Evolutionary conservation across 2,113 vertebrate genomes (phyloP).

Genomic region (Callipepla squamata): DNA sequence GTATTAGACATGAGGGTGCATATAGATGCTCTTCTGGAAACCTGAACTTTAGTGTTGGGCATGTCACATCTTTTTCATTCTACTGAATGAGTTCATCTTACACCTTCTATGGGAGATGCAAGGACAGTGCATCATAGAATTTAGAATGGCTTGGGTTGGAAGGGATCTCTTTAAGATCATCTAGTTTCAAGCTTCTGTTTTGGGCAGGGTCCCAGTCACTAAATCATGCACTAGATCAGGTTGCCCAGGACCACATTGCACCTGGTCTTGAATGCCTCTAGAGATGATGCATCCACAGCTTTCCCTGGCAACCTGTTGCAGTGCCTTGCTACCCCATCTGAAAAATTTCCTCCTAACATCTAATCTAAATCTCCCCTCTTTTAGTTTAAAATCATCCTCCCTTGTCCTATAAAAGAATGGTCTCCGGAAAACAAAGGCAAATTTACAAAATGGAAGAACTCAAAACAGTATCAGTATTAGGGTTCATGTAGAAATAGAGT

Average conservation of each 20-base stretch:
- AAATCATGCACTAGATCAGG: not conserved
- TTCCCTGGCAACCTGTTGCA: not conserved
- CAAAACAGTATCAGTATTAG: not conserved
- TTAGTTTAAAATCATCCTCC: not conserved
- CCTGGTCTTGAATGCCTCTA: not conserved
- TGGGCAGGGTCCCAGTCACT: not conserved
- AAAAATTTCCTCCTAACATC: not conserved
- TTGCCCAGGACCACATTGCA: not conserved
- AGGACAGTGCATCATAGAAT: not conserved
- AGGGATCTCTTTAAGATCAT: not conserved
- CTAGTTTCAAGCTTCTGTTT: not conserved
- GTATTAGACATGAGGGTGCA: not conserved
- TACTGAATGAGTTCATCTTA: not conserved
- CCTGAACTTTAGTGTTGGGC: not conserved
- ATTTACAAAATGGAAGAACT: not conserved
- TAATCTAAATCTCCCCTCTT: not conserved
- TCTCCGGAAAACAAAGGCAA: not conserved
- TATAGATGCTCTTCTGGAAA: not conserved
- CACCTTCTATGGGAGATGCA: not conserved
- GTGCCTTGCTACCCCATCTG: not conserved
- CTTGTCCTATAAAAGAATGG: not conserved
- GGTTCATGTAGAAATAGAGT: not conserved
- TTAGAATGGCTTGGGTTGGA: not conserved
- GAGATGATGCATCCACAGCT: not conserved
- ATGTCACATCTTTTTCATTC: not conserved